These are phyloP conservation scores for Schrankia costaestrigalis DNA, from an alignment of 2,888 invertebrate genomes.

Conservation along the genomic window DNA sequence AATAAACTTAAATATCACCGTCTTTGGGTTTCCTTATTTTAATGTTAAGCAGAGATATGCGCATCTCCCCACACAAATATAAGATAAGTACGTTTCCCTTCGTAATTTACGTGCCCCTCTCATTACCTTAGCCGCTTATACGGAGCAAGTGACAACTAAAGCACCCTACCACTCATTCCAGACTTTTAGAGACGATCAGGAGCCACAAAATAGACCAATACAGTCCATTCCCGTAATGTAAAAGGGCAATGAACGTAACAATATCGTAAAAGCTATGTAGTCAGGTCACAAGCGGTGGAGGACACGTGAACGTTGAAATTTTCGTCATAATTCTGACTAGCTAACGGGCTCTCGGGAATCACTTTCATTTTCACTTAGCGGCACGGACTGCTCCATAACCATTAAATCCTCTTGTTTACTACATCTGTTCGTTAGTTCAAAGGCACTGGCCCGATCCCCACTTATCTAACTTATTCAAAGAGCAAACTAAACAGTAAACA, in stretches of 20 bases:
- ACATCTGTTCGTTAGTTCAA: conserved; percentile 41
- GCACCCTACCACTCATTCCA: conserved; percentile 23
- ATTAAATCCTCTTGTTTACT: conserved; percentile 68
- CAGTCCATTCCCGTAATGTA: conserved; percentile 38
- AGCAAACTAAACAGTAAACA: conserved; percentile 57
- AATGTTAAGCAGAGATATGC: too few relatives aligned
- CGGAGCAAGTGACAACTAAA: conserved; percentile 15
- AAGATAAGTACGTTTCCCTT: too few relatives aligned
- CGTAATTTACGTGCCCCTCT: too few relatives aligned
- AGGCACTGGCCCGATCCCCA: conserved; percentile 37
- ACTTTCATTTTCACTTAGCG: conserved; percentile 73
- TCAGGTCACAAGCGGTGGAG: conserved; percentile 37
- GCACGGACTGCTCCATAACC: conserved; percentile 63
- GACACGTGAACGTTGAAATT: conserved; percentile 48
- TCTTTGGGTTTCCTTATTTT: too few relatives aligned
- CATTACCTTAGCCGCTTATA: too few relatives aligned
- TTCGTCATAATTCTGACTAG: conserved; percentile 56
- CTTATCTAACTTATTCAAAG: conserved; percentile 62
- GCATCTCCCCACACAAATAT: too few relatives aligned
- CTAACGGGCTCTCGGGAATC: conserved; percentile 59
- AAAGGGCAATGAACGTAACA: conserved; percentile 47
- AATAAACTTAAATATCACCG: too few relatives aligned
- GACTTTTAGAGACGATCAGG: conserved; percentile 18
- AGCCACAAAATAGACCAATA: conserved; percentile 32
- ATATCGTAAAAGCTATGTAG: conserved; percentile 43